Percentiles rank a stretch among this genome's conserved stretches.
Conservation (phyloP, 2,113 vertebrate genomes). For the Talpa occidentalis region DNA sequence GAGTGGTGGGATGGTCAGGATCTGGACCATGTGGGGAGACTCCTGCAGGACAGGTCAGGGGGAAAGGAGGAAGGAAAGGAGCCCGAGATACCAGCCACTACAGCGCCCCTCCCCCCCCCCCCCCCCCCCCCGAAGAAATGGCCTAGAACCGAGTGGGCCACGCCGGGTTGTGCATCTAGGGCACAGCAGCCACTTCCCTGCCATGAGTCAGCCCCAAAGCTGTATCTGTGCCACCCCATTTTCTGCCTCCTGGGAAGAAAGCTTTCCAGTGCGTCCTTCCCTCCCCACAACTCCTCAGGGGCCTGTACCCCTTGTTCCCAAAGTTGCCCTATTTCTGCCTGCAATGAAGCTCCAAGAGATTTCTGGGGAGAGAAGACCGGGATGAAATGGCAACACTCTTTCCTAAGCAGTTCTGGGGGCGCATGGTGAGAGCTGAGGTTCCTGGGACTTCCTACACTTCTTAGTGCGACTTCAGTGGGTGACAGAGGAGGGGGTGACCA, state of each 20-base stretch:
- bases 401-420: neutral
- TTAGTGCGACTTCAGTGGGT: accelerated
- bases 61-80: neutral
- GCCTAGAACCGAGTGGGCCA: neutral
- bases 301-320: slow-evolving; percentile 2
- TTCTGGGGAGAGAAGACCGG: neutral
- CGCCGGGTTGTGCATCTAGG: neutral
- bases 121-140: neutral
- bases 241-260: slow-evolving; percentile 42
- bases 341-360: accelerated
- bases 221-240: slow-evolving; percentile 67
- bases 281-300: neutral
- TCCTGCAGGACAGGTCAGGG: neutral
- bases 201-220: slow-evolving; percentile 18
- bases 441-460: neutral
- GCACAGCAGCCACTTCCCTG: neutral
- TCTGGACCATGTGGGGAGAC: neutral
- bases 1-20: neutral
- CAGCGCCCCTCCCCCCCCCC: too few species aligned
- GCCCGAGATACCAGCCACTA: accelerated
- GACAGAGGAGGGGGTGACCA: accelerated
- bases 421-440: too few species aligned
- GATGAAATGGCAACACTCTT: neutral
- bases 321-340: slow-evolving; percentile 47
- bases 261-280: neutral